Conservation (phyloP, 2,888 invertebrate genomes). For the Cynaeus angustus region DNA sequence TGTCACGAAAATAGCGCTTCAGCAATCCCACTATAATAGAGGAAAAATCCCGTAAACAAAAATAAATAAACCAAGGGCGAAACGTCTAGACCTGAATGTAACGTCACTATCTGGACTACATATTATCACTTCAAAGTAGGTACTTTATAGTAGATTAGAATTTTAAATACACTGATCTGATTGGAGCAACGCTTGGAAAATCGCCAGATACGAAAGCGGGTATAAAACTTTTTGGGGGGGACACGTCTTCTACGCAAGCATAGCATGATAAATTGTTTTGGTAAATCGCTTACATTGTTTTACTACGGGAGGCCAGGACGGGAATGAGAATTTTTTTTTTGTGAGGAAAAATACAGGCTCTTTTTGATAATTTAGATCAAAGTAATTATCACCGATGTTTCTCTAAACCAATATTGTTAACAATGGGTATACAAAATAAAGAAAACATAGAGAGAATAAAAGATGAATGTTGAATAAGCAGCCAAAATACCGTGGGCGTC, state of each 20-base stretch:
- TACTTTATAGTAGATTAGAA: slow-evolving; percentile 68
- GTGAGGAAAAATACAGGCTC: too few relatives aligned
- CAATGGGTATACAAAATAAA: too few relatives aligned
- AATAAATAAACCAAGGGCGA: slow-evolving; percentile 36
- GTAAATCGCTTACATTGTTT: slow-evolving; percentile 60
- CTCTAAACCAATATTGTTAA: too few relatives aligned
- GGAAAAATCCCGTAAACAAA: slow-evolving; percentile 9
- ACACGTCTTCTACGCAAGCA: slow-evolving; percentile 54
- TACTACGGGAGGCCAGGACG: slow-evolving; percentile 35
- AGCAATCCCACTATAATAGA: neutral
- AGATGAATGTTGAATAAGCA: too few relatives aligned
- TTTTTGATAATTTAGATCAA: too few relatives aligned
- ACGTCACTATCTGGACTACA: slow-evolving; percentile 19
- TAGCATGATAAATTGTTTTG: slow-evolving; percentile 51
- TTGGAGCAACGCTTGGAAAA: slow-evolving; percentile 59
- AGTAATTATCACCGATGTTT: too few relatives aligned
- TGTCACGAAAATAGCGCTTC: neutral
- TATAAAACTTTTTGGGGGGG: slow-evolving; percentile 63
- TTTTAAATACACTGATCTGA: slow-evolving; percentile 62
- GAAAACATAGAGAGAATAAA: too few relatives aligned
- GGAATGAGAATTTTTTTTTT: too few relatives aligned
- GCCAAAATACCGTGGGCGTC: too few relatives aligned
- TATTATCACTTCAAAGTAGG: slow-evolving; percentile 35
- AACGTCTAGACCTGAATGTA: slow-evolving; percentile 20
- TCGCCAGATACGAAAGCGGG: slow-evolving; percentile 65